Evolutionary conservation across 2,888 invertebrate species (phyloP), one percentile per base, ranked within the genome.

Genomic region (Hirtodrosophila duncani): DNA sequence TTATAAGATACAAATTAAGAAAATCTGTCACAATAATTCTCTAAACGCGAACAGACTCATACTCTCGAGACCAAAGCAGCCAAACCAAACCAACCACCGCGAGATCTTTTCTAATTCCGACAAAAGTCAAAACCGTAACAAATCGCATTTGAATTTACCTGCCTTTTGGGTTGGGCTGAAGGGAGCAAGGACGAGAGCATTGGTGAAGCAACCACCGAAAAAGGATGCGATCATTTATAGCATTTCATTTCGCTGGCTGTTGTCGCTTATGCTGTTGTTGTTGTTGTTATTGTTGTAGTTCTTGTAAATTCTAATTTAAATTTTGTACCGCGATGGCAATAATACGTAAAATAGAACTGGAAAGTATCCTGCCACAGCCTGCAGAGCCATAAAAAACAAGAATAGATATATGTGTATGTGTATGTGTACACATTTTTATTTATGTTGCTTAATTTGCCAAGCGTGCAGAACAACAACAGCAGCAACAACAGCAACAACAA

Each of bases 241-340:
- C 78, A 65, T 71, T 78, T 78, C 72, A 77, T 77, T 77, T 43
- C 36, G 48, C 46, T 63, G 36, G 37, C 29, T 30, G 21, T 11
- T 20, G 14, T 8, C 18, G 33, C 42, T 7, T n/a, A 37, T 14
- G 9, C 9, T 30, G 2, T 10, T 16, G 27, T 13, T 37, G 42
- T 46, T n/a, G n/a, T 30, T 14, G 24, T 26, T 38, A 18, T 23
- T 36, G 18, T 33, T 18, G 43, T 23, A 42, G 67, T 46, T n/a
- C n/a, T 46, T 23, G 29, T 77, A 81, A 82, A 83, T 83, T 83
- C 83, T 83, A 83, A 83, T 83, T 83, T 83, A 72, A 83, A 83
- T 83, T 83, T 83, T 74, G 67, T 75, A 64, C 68, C 71, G 77
- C 60, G 42, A 29, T 63, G 66, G 72, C 70, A 69, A 75, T 72